Evolutionary conservation across 1,140 invertebrate genomes (phyloP).

Genomic region (Cyclina sinensis): DNA sequence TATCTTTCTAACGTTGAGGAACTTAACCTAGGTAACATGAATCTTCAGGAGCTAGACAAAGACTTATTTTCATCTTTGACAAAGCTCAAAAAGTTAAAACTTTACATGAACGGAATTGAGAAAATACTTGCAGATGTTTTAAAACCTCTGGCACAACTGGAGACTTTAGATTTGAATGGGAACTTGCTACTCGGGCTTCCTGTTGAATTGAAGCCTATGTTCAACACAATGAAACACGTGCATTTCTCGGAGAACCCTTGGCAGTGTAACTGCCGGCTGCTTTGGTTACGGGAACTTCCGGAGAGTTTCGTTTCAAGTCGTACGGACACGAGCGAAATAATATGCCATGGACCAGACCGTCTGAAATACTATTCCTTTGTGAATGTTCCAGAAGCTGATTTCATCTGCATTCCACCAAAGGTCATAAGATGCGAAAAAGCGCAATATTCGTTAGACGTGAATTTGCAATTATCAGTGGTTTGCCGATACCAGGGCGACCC

Average conservation of each 20-base stretch:
- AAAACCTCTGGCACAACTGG: not conserved
- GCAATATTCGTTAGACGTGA: constrained; percentile 44
- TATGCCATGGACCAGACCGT: constrained; percentile 51
- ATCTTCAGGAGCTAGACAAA: constrained; percentile 31
- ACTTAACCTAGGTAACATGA: constrained; percentile 59
- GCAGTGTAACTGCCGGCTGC: constrained; percentile 63
- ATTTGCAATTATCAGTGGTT: constrained; percentile 23
- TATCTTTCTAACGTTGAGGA: constrained; percentile 31
- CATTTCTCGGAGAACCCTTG: constrained; percentile 57
- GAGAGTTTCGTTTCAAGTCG: constrained; percentile 14
- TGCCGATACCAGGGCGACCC: constrained; percentile 68
- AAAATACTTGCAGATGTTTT: constrained; percentile 39
- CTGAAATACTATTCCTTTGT: constrained; percentile 51
- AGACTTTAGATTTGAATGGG: constrained; percentile 46
- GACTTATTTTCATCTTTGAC: constrained; percentile 5
- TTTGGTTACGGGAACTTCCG: constrained; percentile 59
- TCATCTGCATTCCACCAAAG: constrained; percentile 62
- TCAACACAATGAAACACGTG: constrained; percentile 33
- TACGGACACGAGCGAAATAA: constrained; percentile 21
- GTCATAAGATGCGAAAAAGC: constrained; percentile 44
- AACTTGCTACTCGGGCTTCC: constrained; percentile 44
- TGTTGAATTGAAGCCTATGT: constrained; percentile 50
- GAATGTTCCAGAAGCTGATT: constrained; percentile 50
- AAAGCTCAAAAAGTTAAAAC: constrained; percentile 43
- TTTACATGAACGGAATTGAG: constrained; percentile 43